Base-by-base conservation (phyloP, 2,797 vertebrate species). In the Sitta carolinensis region DNA sequence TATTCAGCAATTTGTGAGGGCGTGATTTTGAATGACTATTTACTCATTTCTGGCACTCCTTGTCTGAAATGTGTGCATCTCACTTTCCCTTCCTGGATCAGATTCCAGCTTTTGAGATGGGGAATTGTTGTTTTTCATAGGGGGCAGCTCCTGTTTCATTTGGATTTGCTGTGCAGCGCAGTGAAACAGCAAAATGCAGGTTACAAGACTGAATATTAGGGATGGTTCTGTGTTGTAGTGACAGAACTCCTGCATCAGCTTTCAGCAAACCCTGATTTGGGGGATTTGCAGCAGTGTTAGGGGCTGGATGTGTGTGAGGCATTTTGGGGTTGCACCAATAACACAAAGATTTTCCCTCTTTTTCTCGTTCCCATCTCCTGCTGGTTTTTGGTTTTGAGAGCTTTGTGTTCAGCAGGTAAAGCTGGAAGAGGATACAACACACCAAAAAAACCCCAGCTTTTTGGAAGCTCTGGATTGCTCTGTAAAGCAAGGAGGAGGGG, bases 311-410 rank as follows among this genome's bases (percentile, higher is more conserved):
- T 52, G 3, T 12, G 2, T 1, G 1, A 40, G 51, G 73, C 12
- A 80, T 88, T 73, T 64, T 22, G 55, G 50, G 69, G 77, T 92
- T 58, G 7, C 20, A 16, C 0, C 13, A 61, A 6, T 18, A 85
- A 88, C 10, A 11, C 0, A 0, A 58, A 67, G 77, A 58, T 77
- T 90, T 81, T 54, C 4, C 9, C 7, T 42, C 11, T 47, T 73
- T 83, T 84, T 13, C 18, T 55, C 58, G 15, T 80, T 68, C 68
- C 34, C 9, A 3, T 58, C 40, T 77, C 81, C 87, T 27, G 2
- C 55, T 42, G 68, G 22, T 14, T 73, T 85, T 76, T 1, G 0
- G 7, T 82, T 42, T 27, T 0, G 0, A 6, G 4, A 61, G 85
- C 9, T 86, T 84, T 62, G 43, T 13, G 13, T 77, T 77, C 68